Percentiles rank a stretch among this genome's conserved stretches.
phyloP scores from a whole-genome alignment of 2,888 invertebrate genomes.

The Hirtodrosophila cameraria region DNA sequence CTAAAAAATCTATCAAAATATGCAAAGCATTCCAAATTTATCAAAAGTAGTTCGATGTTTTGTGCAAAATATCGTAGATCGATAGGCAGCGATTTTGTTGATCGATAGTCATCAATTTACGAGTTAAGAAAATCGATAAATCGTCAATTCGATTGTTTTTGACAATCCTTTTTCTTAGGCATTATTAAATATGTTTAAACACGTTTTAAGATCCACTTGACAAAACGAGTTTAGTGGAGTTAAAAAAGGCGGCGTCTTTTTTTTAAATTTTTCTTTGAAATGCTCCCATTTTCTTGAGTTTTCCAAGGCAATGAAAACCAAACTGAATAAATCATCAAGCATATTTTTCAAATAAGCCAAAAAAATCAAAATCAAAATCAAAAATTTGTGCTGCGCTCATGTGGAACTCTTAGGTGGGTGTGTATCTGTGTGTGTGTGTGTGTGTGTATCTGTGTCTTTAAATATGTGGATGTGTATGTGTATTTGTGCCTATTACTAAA shows the following conservation, averaged over 20 bases:
- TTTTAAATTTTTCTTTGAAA: slow-evolving; percentile 3
- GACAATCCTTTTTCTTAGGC: slow-evolving; percentile 36
- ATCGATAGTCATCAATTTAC: too few relatives aligned
- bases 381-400: slow-evolving; percentile 5
- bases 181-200: slow-evolving; percentile 62
- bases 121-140: too few relatives aligned
- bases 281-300: slow-evolving; percentile 28
- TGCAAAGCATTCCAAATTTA: too few relatives aligned
- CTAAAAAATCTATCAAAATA: too few relatives aligned
- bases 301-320: slow-evolving; percentile 55
- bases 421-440: slow-evolving; percentile 5
- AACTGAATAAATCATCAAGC: slow-evolving; percentile 58
- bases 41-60: too few relatives aligned
- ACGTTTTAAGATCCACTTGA: slow-evolving; percentile 48
- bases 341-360: slow-evolving; percentile 25
- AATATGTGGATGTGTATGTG: neutral
- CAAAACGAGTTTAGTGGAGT: slow-evolving; percentile 37
- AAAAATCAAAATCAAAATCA: slow-evolving; percentile 30
- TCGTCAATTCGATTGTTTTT: too few relatives aligned
- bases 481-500: slow-evolving; percentile 7
- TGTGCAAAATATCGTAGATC: too few relatives aligned
- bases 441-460: neutral
- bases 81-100: too few relatives aligned
- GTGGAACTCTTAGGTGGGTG: neutral
- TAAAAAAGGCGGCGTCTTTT: slow-evolving; percentile 29